A percentile compares a stretch with the other conserved stretches of the same genome.
These are phyloP conservation scores for Podocnemis expansa DNA, from an alignment of 2,113 vertebrate species.

Conservation along the genomic window DNA sequence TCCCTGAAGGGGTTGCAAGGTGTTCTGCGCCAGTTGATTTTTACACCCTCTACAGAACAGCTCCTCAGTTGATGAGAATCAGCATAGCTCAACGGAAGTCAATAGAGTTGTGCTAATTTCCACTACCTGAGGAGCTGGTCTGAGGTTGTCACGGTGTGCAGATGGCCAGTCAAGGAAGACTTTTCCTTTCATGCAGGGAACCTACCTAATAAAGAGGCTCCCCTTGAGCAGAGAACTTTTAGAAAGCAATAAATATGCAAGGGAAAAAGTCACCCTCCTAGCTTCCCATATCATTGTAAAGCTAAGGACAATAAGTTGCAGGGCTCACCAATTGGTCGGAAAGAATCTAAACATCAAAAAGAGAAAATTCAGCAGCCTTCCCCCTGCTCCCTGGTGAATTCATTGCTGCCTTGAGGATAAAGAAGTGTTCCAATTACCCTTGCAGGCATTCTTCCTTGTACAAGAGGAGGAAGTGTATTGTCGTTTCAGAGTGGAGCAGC, in stretches of 20 bases:
- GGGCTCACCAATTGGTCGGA: background rate
- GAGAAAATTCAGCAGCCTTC: conserved; percentile 3
- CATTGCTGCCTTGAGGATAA: conserved; percentile 12
- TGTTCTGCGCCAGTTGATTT: background rate
- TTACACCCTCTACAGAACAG: background rate
- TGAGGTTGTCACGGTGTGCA: background rate
- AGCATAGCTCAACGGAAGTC: background rate
- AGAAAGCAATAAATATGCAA: background rate
- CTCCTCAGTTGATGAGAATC: background rate
- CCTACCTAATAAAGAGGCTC: background rate
- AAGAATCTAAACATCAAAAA: background rate
- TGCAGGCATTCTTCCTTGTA: background rate
- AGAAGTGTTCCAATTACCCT: background rate
- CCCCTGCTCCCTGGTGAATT: background rate
- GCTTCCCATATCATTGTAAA: background rate
- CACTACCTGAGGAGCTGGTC: fast-evolving
- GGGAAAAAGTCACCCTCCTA: background rate
- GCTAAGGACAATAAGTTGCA: background rate
- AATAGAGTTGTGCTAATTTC: background rate
- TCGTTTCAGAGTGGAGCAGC: background rate
- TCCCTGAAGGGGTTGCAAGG: background rate
- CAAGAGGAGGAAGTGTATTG: background rate
- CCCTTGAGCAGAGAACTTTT: background rate
- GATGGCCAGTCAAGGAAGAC: background rate
- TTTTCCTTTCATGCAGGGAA: too few species aligned